Base-by-base conservation (phyloP, 2,113 vertebrate species). In the Carollia perspicillata region DNA sequence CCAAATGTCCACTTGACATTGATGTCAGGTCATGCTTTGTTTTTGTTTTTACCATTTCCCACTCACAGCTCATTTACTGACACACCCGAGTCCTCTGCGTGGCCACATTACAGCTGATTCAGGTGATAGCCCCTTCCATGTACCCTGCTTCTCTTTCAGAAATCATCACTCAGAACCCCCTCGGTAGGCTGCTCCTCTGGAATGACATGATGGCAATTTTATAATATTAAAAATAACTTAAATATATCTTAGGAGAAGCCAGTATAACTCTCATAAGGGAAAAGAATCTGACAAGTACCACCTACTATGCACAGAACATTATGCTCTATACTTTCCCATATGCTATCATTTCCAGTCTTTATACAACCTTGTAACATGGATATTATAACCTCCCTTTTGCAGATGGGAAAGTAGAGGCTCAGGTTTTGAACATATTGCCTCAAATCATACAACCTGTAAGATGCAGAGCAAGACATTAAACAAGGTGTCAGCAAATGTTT, bases 191-290 rank as follows among this genome's bases (percentile, higher is more conserved):
- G 28, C 49, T 96, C 91, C 74, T 63, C 40, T 58, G 87, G n/a
- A 91, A 18, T 81, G 37, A 90, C 42, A 74, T 53, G 20, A 60
- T 69, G 35, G 77, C 30, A 91, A 55, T 58, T 68, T 89, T 81
- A 44, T 44, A 89, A 89, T n/a, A 89, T 93, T 81, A 95, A 87
- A 94, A 83, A 88, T 83, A 93, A 33, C 75, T 85, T 74, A 78
- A 94, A 78, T 92, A n/a, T 66, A 83, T 58, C 37, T 71, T 55
- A 84, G 80, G 35, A 96, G 85, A 96, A 78, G 30, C 40, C 30
- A 89, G 20, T 6, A 79, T 51, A 96, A 90, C 8, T 78, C 40
- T 53, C 18, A 78, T 13, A 92, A 87, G 40, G 23, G 58, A 85
- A 92, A 95, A 37, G 40, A 87, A 68, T 68, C 37, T 95, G 51